Base-by-base conservation (phyloP, 1,140 invertebrate genomes). In the Portunus trituberculatus region DNA sequence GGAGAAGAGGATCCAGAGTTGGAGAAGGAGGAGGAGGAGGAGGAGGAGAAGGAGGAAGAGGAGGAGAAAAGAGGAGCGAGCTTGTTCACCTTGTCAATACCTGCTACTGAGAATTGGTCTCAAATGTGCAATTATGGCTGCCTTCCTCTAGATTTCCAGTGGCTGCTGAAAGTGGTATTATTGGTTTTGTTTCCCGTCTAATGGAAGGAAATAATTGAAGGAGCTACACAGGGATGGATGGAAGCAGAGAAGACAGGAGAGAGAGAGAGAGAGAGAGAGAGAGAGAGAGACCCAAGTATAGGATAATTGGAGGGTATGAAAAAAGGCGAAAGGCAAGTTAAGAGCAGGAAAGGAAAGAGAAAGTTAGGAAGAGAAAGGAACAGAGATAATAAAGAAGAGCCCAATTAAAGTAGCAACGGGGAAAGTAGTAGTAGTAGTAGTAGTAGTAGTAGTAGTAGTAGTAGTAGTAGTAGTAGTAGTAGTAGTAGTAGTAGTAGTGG, bases 31-130 rank as follows among this genome's bases (percentile, higher is more conserved):
- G 29, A 28, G 29, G 84, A 90, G 88, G 48, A 39, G 48, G 88
- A 90, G 89, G 46, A 39, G 46, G 89, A 91, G 89, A 52, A 39
- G 46, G 89, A 91, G 89, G 16, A 25, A 25, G 46, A 91, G 32
- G 46, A 39, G 46, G n/a, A 48, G 46, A 4, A 28, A 32, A 28
- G n/a, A 46, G n/a, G 28, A 32, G 29, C 20, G 4, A 88, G 31
- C 12, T 46, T 31, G 20, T 88, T 88, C 14, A 32, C 20, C 16
- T 45, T 25, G 16, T 88, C 31, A 32, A 39, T 88, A 88, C 86
- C 28, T 88, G 32, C 16, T 88, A 45, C 86, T 32, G 86, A 46
- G 67, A 76, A n/a, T n/a, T n/a, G 67, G 67, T 76, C 20, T 76
- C 67, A 76, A 76, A 76, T 76, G 67, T 76, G 20, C 67, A 76